Evolutionary conservation across 2,113 vertebrate species (phyloP).

Genomic region (Lates calcarifer): DNA sequence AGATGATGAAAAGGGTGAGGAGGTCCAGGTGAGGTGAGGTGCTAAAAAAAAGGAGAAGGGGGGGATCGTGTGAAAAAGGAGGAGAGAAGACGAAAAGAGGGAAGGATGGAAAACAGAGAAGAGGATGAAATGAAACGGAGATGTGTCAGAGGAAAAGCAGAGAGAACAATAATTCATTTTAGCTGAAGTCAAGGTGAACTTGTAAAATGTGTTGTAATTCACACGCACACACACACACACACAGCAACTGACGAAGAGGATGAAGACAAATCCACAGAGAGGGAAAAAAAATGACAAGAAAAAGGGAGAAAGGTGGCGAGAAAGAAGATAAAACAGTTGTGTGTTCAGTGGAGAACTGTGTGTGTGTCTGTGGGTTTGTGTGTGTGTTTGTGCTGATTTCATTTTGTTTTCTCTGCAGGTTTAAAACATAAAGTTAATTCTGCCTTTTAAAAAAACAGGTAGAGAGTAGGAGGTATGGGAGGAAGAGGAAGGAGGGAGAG

Average conservation of each 20-base stretch:
- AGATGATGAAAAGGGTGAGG: not conserved
- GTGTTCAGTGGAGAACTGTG: constrained; percentile 1
- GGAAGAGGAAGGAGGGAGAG: too few relatives aligned
- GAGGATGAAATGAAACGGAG: constrained; percentile 12
- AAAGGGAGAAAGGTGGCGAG: not conserved
- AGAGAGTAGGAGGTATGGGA: not conserved
- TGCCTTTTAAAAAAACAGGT: too few relatives aligned
- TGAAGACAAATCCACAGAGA: constrained; percentile 39
- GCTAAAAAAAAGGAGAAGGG: too few relatives aligned
- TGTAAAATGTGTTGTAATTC: constrained; percentile 49
- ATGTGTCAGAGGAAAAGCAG: constrained; percentile 31
- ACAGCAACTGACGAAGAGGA: not conserved
- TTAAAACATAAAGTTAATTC: constrained; percentile 1
- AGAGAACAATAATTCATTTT: constrained; percentile 50
- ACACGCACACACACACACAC: constrained; percentile 6
- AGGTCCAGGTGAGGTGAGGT: not conserved
- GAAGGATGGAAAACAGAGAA: not conserved
- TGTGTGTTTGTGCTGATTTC: not conserved
- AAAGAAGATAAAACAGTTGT: constrained; percentile 28
- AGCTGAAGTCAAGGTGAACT: constrained; percentile 65
- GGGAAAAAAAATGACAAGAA: constrained; percentile 19
- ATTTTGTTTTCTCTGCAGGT: not conserved
- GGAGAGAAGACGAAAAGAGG: not conserved
- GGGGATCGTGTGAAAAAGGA: too few relatives aligned
- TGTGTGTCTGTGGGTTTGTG: not conserved